Evolutionary conservation across 2,888 invertebrate species (phyloP).

Genomic region (Chamaedrilus cognettii): DNA sequence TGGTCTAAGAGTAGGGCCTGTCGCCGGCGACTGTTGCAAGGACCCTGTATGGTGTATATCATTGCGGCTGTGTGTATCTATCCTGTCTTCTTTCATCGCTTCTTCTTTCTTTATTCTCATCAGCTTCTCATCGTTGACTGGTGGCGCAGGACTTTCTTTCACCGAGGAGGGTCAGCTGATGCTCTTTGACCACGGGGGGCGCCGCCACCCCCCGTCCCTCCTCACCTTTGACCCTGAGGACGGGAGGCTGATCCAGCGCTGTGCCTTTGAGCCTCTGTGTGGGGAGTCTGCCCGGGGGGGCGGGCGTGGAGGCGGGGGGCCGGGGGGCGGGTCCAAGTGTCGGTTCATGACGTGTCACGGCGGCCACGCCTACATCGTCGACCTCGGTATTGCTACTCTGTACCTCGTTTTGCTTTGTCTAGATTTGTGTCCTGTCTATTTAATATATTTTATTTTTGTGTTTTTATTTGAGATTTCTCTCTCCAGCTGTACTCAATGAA

Average conservation of each 20-base stretch:
- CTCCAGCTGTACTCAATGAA: too few species aligned
- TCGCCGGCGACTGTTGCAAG: too few species aligned
- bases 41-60: too few species aligned
- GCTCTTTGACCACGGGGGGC: constrained; percentile 5
- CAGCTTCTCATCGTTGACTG: background rate
- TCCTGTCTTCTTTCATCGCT: too few species aligned
- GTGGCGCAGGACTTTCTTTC: constrained; percentile 4
- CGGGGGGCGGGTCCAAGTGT: constrained; percentile 5
- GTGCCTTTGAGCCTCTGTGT: constrained; percentile 5
- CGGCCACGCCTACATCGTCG: constrained; percentile 2
- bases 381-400: constrained; percentile 11
- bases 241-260: background rate
- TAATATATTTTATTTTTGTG: too few species aligned
- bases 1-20: too few species aligned
- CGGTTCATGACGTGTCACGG: constrained; percentile 10
- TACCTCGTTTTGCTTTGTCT: too few species aligned
- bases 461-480: too few species aligned
- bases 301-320: background rate
- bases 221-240: background rate
- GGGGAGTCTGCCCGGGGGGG: too few species aligned
- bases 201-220: background rate
- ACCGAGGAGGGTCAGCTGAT: constrained; percentile 4
- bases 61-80: too few species aligned
- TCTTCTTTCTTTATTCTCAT: too few species aligned
- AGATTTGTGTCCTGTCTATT: too few species aligned